These are phyloP conservation scores for Orchesella flavescens DNA, from an alignment of 2,888 invertebrate species.

Conservation along the genomic window DNA sequence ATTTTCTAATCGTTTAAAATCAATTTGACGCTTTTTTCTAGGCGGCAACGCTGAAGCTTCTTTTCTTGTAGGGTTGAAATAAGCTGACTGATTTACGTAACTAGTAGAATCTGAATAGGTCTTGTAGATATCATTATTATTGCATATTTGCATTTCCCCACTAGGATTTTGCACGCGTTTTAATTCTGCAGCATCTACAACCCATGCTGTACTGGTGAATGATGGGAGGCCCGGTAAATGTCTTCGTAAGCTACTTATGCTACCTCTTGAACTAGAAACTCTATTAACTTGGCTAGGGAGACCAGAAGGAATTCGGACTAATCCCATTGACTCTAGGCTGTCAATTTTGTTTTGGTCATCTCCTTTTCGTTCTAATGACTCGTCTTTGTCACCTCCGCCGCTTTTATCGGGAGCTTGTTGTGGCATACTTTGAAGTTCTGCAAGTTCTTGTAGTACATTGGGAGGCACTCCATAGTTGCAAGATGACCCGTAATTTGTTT, in stretches of 20 bases:
- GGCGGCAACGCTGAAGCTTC: neutral
- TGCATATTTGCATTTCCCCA: too few relatives aligned
- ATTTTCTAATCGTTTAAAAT: neutral
- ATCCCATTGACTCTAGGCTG: too few relatives aligned
- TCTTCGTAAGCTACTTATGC: neutral
- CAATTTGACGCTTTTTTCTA: neutral
- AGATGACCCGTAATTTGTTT: neutral
- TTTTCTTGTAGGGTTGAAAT: too few relatives aligned
- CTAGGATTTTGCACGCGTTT: neutral
- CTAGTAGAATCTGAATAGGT: too few relatives aligned
- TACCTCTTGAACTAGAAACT: too few relatives aligned
- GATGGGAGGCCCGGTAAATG: neutral
- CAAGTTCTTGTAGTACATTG: constrained; percentile 8
- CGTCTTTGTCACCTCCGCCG: neutral
- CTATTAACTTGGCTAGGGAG: too few relatives aligned
- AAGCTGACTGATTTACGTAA: too few relatives aligned
- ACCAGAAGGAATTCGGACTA: too few relatives aligned
- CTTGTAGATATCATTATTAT: too few relatives aligned
- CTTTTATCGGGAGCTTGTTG: too few relatives aligned
- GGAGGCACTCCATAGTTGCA: neutral
- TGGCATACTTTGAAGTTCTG: neutral
- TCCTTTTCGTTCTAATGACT: neutral
- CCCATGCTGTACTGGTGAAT: neutral
- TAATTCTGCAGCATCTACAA: neutral
- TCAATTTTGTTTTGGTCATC: neutral